Conservation (phyloP, 1,140 invertebrate genomes). For the Lasioglossum baleicum region DNA sequence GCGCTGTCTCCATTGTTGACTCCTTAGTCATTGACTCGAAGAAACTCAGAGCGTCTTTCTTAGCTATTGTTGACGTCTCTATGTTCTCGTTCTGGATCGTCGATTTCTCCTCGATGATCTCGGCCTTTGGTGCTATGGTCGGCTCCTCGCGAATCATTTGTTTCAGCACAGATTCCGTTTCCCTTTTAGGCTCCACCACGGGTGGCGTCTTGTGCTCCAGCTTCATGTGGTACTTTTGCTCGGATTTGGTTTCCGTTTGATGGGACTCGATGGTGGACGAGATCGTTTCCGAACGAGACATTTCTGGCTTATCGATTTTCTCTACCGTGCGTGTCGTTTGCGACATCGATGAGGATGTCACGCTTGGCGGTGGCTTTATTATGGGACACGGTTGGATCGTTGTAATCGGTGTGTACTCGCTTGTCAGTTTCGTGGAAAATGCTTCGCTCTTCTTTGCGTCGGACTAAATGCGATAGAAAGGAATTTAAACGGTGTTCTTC, state of each 20-base stretch:
- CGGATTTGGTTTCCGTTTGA: conserved; percentile 76
- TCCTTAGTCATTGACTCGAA: conserved; percentile 82
- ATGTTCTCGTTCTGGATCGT: conserved; percentile 74
- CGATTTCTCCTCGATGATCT: conserved; percentile 54
- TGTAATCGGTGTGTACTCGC: conserved; percentile 72
- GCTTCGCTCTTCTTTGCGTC: conserved; percentile 71
- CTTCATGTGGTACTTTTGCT: conserved; percentile 79
- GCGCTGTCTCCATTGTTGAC: conserved; percentile 54
- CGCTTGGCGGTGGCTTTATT: conserved; percentile 66
- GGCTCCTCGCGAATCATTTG: conserved; percentile 50
- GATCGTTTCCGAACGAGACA: conserved; percentile 74
- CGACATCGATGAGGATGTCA: conserved; percentile 14
- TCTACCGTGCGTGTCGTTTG: conserved; percentile 70
- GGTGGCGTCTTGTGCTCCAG: conserved; percentile 76
- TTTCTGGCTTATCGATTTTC: conserved; percentile 58
- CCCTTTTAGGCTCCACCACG: conserved; percentile 61
- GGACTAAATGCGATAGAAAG: conserved; percentile 61
- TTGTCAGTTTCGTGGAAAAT: conserved; percentile 72
- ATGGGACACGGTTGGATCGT: conserved; percentile 72
- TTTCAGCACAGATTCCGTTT: conserved; percentile 58
- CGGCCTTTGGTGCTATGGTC: conserved; percentile 45
- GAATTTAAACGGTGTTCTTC: conserved; percentile 9
- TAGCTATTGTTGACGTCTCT: conserved; percentile 78
- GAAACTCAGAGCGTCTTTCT: conserved; percentile 81
- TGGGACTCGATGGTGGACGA: conserved; percentile 76